A percentile compares a stretch with the other conserved stretches of the same genome.
phyloP scores from a whole-genome alignment of 2,888 invertebrate species.

The Lasioglossum morio region DNA sequence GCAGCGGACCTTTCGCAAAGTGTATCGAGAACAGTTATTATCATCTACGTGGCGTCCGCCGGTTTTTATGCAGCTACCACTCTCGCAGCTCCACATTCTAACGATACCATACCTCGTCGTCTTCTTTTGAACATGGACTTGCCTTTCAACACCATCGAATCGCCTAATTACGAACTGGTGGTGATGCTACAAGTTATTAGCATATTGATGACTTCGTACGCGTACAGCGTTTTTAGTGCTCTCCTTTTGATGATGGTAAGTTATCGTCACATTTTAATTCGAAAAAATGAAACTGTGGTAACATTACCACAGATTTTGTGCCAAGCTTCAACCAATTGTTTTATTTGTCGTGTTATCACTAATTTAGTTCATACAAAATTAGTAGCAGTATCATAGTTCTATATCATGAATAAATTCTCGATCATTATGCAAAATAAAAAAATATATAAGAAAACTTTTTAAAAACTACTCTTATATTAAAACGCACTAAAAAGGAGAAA shows the following conservation, averaged over 20 bases:
- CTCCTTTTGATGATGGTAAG: constrained; percentile 35
- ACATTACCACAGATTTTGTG: neutral
- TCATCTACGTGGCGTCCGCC: constrained; percentile 13
- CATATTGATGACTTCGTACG: neutral
- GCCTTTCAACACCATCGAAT: constrained; percentile 47
- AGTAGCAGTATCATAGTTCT: neutral
- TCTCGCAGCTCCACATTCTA: neutral
- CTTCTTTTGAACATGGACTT: constrained; percentile 51
- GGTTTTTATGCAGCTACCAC: constrained; percentile 31
- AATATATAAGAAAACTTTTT: too few relatives aligned
- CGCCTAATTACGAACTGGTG: constrained; percentile 45
- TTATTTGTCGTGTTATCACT: neutral
- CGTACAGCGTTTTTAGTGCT: neutral
- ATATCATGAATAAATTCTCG: neutral
- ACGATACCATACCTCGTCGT: constrained; percentile 2
- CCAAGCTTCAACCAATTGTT: neutral
- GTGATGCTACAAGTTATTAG: constrained; percentile 34
- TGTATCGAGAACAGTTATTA: constrained; percentile 42
- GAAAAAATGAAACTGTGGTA: neutral
- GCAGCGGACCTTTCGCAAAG: constrained; percentile 31
- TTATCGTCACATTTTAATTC: neutral
- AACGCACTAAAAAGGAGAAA: too few relatives aligned
- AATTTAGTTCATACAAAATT: neutral
- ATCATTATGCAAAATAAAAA: neutral
- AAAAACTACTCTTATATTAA: too few relatives aligned